These are phyloP conservation scores for Griposia aprilina DNA, from an alignment of 2,888 invertebrate species.

Conservation along the genomic window DNA sequence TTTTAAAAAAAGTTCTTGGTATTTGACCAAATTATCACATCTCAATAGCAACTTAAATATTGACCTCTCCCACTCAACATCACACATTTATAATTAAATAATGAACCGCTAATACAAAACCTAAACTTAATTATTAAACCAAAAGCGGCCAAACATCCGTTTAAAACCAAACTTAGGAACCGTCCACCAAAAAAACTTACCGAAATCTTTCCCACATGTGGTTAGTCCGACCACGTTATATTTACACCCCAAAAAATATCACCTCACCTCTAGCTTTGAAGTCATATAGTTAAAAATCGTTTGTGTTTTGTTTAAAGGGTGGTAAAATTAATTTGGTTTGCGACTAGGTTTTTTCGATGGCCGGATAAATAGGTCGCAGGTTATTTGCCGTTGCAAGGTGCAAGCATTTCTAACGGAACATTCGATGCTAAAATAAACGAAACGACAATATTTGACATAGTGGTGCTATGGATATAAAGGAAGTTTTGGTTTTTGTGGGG, in stretches of 20 bases:
- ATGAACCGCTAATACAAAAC: slow-evolving; percentile 80
- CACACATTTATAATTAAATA: slow-evolving; percentile 71
- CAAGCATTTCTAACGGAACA: slow-evolving; percentile 85
- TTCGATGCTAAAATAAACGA: slow-evolving; percentile 85
- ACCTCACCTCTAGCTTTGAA: accelerated
- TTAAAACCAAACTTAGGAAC: slow-evolving; percentile 79
- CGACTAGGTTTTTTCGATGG: slow-evolving; percentile 76
- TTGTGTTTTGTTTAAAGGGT: background rate
- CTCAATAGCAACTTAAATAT: slow-evolving; percentile 47
- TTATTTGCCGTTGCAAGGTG: slow-evolving; percentile 90
- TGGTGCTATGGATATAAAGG: slow-evolving; percentile 81
- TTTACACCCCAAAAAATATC: background rate
- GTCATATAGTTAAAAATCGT: slow-evolving; percentile 12
- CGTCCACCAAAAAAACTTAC: slow-evolving; percentile 80
- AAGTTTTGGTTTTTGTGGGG: slow-evolving; percentile 80
- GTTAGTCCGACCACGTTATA: slow-evolving; percentile 46
- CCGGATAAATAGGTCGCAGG: slow-evolving; percentile 89
- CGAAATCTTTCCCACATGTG: slow-evolving; percentile 82
- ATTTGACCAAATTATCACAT: slow-evolving; percentile 55
- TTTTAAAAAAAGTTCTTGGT: background rate
- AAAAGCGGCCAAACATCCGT: slow-evolving; percentile 87
- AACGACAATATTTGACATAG: slow-evolving; percentile 80
- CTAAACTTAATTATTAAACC: slow-evolving; percentile 85
- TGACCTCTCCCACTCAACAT: slow-evolving; percentile 63
- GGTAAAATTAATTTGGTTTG: slow-evolving; percentile 54